These are phyloP conservation scores for cat (Felis catus) DNA, from an alignment of 2,113 vertebrate species.

Conservation along the genomic window DNA sequence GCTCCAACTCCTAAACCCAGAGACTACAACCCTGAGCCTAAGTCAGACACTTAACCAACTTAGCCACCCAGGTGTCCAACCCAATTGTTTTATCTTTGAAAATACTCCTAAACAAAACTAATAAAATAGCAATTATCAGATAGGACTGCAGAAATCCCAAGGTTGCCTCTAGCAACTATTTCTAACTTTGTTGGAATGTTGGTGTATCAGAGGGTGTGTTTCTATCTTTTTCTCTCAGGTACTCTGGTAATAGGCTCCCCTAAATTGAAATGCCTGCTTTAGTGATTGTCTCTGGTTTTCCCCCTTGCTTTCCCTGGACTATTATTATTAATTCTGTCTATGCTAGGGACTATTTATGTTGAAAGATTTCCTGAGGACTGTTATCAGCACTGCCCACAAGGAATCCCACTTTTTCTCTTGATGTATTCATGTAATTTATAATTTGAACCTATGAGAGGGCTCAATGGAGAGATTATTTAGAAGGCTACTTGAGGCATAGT, in stretches of 20 bases:
- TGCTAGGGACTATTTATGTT: neutral
- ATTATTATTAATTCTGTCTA: neutral
- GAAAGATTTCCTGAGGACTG: neutral
- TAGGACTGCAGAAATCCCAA: neutral
- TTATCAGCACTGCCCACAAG: neutral
- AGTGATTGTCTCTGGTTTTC: neutral
- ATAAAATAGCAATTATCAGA: neutral
- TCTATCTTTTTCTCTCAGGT: neutral
- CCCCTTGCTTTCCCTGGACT: neutral
- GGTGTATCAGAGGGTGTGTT: neutral
- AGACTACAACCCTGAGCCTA: too few relatives aligned
- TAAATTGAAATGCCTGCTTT: neutral
- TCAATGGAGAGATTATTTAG: constrained; percentile 15
- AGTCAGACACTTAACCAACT: too few relatives aligned
- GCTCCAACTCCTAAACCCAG: too few relatives aligned
- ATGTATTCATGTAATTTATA: neutral
- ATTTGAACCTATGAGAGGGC: constrained; percentile 40
- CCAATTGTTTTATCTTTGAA: constrained; percentile 34
- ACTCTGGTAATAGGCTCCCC: neutral
- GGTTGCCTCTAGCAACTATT: neutral
- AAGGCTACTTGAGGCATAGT: neutral
- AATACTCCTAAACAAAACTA: constrained; percentile 2
- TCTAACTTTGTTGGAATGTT: neutral
- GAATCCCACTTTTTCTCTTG: neutral
- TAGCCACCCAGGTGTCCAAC: neutral